Percentiles rank a stretch among this genome's conserved stretches.
These are phyloP conservation scores for Eumaeus atala DNA, from an alignment of 1,140 invertebrate genomes.

Conservation along the genomic window DNA sequence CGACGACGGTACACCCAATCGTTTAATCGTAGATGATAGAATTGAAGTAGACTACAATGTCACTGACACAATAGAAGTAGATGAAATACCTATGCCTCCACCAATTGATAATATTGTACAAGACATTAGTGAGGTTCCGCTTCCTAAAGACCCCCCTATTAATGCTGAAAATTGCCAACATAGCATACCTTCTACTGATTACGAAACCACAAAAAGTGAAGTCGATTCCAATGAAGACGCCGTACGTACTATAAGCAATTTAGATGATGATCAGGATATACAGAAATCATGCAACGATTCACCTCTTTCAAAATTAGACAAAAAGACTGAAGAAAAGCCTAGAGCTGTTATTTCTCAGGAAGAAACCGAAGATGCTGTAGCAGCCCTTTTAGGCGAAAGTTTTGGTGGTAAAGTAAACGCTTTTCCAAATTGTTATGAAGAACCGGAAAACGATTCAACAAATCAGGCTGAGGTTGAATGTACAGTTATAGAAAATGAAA, in stretches of 20 bases:
- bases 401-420: slow-evolving; percentile 77
- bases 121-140: slow-evolving; percentile 57
- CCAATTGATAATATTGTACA: slow-evolving; percentile 51
- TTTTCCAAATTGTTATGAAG: slow-evolving; percentile 72
- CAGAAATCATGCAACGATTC: slow-evolving; percentile 35
- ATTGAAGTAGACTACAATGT: slow-evolving; percentile 36
- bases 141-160: slow-evolving; percentile 44
- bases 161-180: slow-evolving; percentile 17
- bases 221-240: slow-evolving; percentile 81
- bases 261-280: slow-evolving; percentile 49
- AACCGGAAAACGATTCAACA: slow-evolving; percentile 51
- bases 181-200: slow-evolving; percentile 16
- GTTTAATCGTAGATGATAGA: slow-evolving; percentile 32
- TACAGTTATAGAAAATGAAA: slow-evolving; percentile 67
- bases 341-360: slow-evolving; percentile 91
- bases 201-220: slow-evolving; percentile 43
- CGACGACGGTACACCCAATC: slow-evolving; percentile 30
- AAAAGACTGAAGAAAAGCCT: slow-evolving; percentile 83
- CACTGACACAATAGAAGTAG: slow-evolving; percentile 43
- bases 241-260: slow-evolving; percentile 76
- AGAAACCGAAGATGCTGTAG: slow-evolving; percentile 93
- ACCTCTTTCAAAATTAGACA: slow-evolving; percentile 55
- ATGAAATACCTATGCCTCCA: slow-evolving; percentile 58
- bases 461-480: slow-evolving; percentile 60
- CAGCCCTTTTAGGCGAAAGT: slow-evolving; percentile 88